These are phyloP conservation scores for Tamias sibiricus DNA, from an alignment of 2,113 vertebrate species.

Conservation along the genomic window DNA sequence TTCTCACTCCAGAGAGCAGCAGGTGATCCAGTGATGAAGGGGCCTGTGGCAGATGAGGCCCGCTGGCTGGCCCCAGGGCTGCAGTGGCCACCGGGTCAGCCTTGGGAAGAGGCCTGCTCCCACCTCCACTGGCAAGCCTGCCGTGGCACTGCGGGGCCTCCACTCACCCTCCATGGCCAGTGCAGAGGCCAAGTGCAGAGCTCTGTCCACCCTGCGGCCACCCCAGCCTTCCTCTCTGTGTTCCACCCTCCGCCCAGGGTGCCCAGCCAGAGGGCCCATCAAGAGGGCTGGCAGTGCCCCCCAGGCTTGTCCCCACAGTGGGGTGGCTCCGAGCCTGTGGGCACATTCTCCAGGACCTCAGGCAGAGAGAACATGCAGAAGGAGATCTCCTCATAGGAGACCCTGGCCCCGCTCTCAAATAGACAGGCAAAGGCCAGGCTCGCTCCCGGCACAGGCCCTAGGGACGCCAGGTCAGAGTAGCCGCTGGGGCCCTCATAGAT, in stretches of 20 bases:
- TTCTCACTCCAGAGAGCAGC: too few species aligned
- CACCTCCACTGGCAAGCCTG: not conserved
- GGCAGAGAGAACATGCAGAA: slow-evolving; percentile 94
- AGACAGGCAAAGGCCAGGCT: slow-evolving; percentile 91
- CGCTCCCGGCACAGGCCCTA: slow-evolving; percentile 85
- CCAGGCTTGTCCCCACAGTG: fast-evolving
- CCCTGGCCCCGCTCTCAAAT: slow-evolving; percentile 91
- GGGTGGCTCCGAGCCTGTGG: not conserved
- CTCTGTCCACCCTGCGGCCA: not conserved
- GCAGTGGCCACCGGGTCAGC: too few species aligned
- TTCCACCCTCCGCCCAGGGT: fast-evolving
- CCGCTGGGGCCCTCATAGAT: slow-evolving; percentile 96
- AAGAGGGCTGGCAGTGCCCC: slow-evolving; percentile 60
- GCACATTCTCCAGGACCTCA: slow-evolving; percentile 93
- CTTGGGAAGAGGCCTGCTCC: not conserved
- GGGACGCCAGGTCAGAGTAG: slow-evolving; percentile 94
- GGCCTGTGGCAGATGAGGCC: too few species aligned
- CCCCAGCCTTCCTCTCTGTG: fast-evolving
- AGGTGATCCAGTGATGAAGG: too few species aligned
- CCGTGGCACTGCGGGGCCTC: not conserved
- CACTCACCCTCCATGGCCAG: fast-evolving
- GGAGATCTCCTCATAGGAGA: slow-evolving; percentile 94
- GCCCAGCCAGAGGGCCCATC: fast-evolving
- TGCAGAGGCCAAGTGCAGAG: not conserved
- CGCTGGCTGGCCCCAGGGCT: fast-evolving